phyloP scores from a whole-genome alignment of 2,888 invertebrate species.

The Scaptomyza polygonia region DNA sequence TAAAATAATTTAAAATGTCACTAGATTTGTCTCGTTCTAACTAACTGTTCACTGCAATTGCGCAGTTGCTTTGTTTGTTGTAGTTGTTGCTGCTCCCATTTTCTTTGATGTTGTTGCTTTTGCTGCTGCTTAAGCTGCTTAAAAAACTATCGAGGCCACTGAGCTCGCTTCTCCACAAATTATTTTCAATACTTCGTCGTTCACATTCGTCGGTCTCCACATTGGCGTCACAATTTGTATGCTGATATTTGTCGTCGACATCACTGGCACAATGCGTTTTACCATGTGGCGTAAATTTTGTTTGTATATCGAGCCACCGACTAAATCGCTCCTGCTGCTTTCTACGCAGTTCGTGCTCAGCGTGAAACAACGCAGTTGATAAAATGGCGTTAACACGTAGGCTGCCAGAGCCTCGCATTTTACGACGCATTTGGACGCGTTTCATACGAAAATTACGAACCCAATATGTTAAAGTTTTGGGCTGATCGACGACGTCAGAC shows the following conservation, averaged over 20 bases:
- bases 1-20: slow-evolving; percentile 40
- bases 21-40: slow-evolving; percentile 56
- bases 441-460: slow-evolving; percentile 86
- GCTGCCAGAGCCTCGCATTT: slow-evolving; percentile 84
- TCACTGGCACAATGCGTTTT: slow-evolving; percentile 62
- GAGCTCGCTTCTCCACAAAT: slow-evolving; percentile 85
- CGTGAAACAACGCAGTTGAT: slow-evolving; percentile 85
- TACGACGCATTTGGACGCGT: slow-evolving; percentile 85
- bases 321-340: slow-evolving; percentile 86
- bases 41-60: slow-evolving; percentile 64
- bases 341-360: slow-evolving; percentile 85
- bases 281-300: slow-evolving; percentile 78
- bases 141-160: slow-evolving; percentile 87
- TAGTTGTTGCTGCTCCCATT: slow-evolving; percentile 32
- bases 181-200: slow-evolving; percentile 74
- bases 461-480: slow-evolving; percentile 85
- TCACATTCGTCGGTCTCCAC: slow-evolving; percentile 64
- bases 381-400: slow-evolving; percentile 87
- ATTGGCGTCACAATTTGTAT: slow-evolving; percentile 25
- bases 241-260: slow-evolving; percentile 38
- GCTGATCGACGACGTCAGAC: slow-evolving; percentile 61
- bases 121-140: slow-evolving; percentile 84
- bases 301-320: slow-evolving; percentile 85
- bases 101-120: slow-evolving; percentile 26
- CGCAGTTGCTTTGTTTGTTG: slow-evolving; percentile 46